Conservation (phyloP, 1,140 invertebrate genomes). For the Halesus radiatus region DNA sequence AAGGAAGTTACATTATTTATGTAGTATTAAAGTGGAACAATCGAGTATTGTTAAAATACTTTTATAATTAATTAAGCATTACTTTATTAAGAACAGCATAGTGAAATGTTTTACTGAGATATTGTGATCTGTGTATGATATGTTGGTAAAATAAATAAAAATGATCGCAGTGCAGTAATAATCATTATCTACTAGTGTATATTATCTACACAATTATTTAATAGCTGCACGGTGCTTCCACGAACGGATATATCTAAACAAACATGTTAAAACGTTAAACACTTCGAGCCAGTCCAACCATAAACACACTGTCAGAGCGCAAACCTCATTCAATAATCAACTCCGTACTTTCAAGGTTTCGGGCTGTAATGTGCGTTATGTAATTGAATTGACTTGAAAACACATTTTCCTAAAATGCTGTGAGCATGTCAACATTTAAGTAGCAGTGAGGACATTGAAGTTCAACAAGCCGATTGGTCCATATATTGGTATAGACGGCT, state of each 20-base stretch:
- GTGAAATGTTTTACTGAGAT: constrained; percentile 17
- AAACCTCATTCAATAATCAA: no score
- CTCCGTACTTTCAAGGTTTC: no score
- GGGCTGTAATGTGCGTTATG: background rate
- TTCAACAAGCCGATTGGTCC: constrained; percentile 40
- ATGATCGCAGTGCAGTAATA: constrained; percentile 35
- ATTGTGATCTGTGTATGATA: constrained; percentile 23
- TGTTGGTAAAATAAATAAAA: constrained; percentile 25
- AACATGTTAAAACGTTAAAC: no score
- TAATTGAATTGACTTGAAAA: constrained; percentile 5
- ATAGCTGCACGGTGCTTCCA: background rate
- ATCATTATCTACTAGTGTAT: constrained; percentile 3
- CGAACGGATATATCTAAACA: background rate
- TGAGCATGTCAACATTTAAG: constrained; percentile 42
- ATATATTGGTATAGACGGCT: background rate
- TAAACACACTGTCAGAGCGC: no score
- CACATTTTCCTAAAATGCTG: constrained; percentile 41
- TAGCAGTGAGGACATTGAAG: constrained; percentile 43
- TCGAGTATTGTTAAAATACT: no score
- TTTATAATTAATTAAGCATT: constrained; percentile 1
- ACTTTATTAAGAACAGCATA: background rate
- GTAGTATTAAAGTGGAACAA: no score
- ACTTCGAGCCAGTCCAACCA: no score
- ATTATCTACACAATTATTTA: background rate
- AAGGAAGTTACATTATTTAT: no score